Conservation (phyloP, 2,888 invertebrate genomes). For the Eilema sororculum region DNA sequence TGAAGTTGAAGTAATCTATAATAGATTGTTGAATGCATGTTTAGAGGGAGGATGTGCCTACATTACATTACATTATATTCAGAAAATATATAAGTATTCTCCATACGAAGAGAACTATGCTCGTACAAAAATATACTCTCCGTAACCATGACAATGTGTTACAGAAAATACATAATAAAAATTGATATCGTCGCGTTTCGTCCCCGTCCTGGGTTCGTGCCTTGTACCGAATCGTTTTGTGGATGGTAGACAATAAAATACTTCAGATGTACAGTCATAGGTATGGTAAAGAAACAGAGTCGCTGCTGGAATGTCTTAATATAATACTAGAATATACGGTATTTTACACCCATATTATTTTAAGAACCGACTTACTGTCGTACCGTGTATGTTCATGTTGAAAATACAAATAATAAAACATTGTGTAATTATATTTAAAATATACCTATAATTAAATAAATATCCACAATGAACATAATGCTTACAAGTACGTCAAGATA, state of each 20-base stretch:
- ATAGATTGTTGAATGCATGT: background rate
- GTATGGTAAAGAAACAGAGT: conserved; percentile 1
- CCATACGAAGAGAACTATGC: background rate
- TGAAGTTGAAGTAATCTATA: background rate
- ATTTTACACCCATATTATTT: background rate
- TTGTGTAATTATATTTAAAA: background rate
- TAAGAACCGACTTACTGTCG: background rate
- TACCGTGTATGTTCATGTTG: background rate
- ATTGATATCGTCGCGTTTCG: conserved; percentile 37
- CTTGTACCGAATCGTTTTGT: conserved; percentile 47
- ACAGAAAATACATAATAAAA: conserved; percentile 44
- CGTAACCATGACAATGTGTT: conserved; percentile 26
- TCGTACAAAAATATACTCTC: conserved; percentile 20
- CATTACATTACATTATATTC: no score
- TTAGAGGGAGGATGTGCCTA: background rate
- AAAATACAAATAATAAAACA: background rate
- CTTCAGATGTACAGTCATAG: conserved; percentile 25
- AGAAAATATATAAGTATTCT: background rate
- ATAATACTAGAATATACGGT: conserved; percentile 17
- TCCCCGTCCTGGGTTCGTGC: conserved; percentile 33
- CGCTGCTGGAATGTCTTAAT: conserved; percentile 29
- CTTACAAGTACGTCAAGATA: background rate
- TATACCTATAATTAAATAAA: background rate
- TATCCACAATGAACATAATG: background rate
- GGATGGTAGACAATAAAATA: conserved; percentile 42